Evolutionary conservation across 1,140 invertebrate species (phyloP), one percentile per base, ranked within the genome.

Genomic region (Zaprionus ornatus): DNA sequence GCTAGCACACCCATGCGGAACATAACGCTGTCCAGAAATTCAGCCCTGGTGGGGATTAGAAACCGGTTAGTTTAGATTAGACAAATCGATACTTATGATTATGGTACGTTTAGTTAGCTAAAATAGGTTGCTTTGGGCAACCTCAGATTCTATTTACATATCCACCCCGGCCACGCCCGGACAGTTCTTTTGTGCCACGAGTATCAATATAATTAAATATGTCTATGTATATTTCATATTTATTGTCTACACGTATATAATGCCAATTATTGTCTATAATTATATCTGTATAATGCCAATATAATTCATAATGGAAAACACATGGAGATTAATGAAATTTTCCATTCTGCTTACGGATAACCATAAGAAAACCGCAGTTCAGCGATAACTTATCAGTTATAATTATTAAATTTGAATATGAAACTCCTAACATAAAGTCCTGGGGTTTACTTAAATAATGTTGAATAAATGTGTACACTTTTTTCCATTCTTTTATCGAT

Each of bases 1-100:
- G 98, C 97, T 69, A 99, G 93, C 17, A 99, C 90, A 10, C 98
- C 98, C 96, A 99, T 98, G 61, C 98, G 94, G 91, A 97, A 99
- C 84, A 98, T 95, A 2, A 99, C 95, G 95, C 98, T 97, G 74
- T 97, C 95, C 71, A 99, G 93, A 59, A 95, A 93, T 62, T 95
- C 95, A 32, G 97, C 96, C 91, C 98, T 99, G 92, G 95, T 95
- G 92, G 91, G 74, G 82, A 21, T 78, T 74, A 77, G 64, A 63
- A 13, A 0, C 55, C 48, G 52, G 52, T 68, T 37, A 29, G 67
- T 82, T 50, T 77, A 68, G 45, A 65, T 73, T 66, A 67, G 80
- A 52, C 19, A 50, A 50, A 50, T 50, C 45, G 45, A 50, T 50
- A 50, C 15, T 21, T 21, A 23, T 50, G 45, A 50, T 50, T 50